Percentiles rank a stretch among this genome's conserved stretches.
Evolutionary conservation across 92 coral and sea anemone species (phyloP).

Genomic region (Ricordea florida): DNA sequence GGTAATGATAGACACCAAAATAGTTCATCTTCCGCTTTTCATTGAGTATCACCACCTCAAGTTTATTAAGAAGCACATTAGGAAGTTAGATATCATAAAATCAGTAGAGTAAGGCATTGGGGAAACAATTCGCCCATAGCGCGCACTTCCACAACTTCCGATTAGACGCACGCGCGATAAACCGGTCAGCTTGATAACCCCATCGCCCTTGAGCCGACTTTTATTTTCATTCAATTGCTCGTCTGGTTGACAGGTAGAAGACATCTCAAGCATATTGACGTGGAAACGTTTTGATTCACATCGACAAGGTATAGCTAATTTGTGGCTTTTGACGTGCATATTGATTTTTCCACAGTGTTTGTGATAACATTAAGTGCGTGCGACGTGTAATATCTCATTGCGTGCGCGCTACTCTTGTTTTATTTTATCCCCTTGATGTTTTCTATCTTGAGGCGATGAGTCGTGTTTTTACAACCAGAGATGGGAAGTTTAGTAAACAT

Average conservation of each 20-base stretch:
- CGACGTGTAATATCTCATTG: not conserved
- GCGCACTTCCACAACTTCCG: not conserved
- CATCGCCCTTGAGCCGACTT: not conserved
- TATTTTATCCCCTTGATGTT: constrained; percentile 1
- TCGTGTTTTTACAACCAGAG: constrained; percentile 14
- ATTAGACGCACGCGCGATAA: not conserved
- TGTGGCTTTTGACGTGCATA: not conserved
- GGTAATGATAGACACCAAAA: constrained; percentile 41
- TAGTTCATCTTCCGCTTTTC: constrained; percentile 17
- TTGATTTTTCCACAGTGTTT: not conserved
- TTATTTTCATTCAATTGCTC: constrained; percentile 15
- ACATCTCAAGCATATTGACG: constrained; percentile 7
- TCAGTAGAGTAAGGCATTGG: not conserved
- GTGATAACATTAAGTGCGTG: not conserved
- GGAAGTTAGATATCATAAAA: too few species aligned
- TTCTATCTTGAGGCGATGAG: not conserved
- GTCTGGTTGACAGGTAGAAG: constrained; percentile 11
- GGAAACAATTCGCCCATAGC: not conserved
- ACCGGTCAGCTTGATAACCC: constrained; percentile 7
- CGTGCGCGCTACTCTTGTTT: not conserved
- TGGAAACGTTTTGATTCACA: not conserved
- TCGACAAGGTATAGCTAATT: not conserved
- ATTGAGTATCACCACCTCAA: not conserved
- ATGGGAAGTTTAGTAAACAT: constrained; percentile 31
- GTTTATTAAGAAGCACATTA: not conserved